A percentile compares a stretch with the other conserved stretches of the same genome.
These are phyloP conservation scores for Corythaeola cristata DNA, from an alignment of 2,113 vertebrate genomes.

Conservation along the genomic window DNA sequence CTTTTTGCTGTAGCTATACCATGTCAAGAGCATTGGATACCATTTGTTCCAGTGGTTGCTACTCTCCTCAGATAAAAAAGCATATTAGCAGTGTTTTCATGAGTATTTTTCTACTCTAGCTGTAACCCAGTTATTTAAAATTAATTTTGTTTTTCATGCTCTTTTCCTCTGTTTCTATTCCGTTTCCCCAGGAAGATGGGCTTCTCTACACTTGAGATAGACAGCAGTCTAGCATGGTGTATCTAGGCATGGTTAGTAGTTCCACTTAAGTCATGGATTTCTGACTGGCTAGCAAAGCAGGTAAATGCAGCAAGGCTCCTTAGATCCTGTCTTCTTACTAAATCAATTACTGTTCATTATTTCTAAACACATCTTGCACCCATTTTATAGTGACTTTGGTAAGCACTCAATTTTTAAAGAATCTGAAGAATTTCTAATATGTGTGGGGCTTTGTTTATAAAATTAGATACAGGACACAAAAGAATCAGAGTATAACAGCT, in stretches of 20 bases:
- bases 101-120: not conserved
- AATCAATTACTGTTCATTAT: not conserved
- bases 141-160: not conserved
- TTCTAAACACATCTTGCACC: not conserved
- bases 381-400: not conserved
- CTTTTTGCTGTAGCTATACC: not conserved
- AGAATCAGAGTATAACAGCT: not conserved
- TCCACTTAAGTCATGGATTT: not conserved
- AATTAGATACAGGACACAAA: not conserved
- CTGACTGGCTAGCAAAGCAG: not conserved
- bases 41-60: not conserved
- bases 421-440: not conserved
- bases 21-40: not conserved
- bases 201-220: not conserved
- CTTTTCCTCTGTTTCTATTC: not conserved
- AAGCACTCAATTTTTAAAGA: not conserved
- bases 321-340: not conserved
- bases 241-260: not conserved
- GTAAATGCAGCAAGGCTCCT: not conserved
- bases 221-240: not conserved
- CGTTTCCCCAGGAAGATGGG: not conserved
- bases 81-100: not conserved
- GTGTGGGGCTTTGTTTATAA: not conserved
- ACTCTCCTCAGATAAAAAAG: not conserved
- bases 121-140: not conserved